Percentiles rank a stretch among this genome's conserved stretches.
Evolutionary conservation across 2,113 vertebrate species (phyloP).

Genomic region (Cyprinodon tularosa): DNA sequence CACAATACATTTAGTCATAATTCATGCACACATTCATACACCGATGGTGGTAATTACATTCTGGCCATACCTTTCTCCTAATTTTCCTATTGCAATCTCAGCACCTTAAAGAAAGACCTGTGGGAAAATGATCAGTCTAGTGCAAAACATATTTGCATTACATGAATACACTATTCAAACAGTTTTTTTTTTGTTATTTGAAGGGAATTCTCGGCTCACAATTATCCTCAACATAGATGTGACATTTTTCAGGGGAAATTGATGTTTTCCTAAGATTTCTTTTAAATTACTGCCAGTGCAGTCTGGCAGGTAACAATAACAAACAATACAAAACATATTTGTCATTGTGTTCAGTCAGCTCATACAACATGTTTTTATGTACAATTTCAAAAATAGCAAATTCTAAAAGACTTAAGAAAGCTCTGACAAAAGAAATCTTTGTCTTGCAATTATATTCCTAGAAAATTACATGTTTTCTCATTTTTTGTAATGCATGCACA

Average conservation of each 20-base stretch:
- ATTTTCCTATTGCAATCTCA: constrained; percentile 43
- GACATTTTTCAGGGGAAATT: constrained; percentile 4
- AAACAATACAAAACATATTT: neutral
- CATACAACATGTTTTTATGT: neutral
- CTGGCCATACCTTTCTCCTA: constrained; percentile 39
- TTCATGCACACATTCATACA: no score
- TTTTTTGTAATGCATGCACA: no score
- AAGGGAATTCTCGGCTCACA: constrained; percentile 12
- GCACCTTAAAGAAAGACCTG: constrained; percentile 35
- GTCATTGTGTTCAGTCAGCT: neutral
- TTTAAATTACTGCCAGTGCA: neutral
- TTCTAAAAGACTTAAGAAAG: neutral
- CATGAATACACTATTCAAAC: constrained; percentile 44
- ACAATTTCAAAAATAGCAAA: neutral
- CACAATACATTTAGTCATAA: no score
- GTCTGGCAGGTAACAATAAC: neutral
- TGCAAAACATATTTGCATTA: constrained; percentile 28
- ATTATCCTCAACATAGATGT: neutral
- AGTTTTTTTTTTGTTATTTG: constrained; percentile 16
- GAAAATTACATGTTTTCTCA: neutral
- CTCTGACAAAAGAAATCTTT: neutral
- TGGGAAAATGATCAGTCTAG: constrained; percentile 39
- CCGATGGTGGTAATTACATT: no score
- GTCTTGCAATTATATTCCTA: neutral
- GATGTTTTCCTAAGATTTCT: constrained; percentile 4